Evolutionary conservation across 2,797 vertebrate genomes (phyloP).

Genomic region (Karalla daura): DNA sequence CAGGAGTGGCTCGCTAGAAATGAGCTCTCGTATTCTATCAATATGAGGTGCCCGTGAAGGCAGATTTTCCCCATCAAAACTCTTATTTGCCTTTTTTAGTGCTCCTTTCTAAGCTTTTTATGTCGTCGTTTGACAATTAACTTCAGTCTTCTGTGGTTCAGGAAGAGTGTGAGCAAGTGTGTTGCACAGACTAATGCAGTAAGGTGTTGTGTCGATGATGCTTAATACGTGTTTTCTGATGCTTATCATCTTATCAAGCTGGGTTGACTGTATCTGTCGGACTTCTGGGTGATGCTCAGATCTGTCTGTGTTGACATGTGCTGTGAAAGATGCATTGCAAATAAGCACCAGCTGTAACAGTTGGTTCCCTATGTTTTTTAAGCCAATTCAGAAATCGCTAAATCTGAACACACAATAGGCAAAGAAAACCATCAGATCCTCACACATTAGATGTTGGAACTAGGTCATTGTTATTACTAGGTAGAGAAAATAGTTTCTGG

Average conservation of each 20-base stretch:
- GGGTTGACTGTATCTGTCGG: neutral
- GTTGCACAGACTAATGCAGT: neutral
- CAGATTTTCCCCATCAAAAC: slow-evolving; percentile 27
- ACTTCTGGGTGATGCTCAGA: neutral
- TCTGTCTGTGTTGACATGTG: slow-evolving; percentile 8
- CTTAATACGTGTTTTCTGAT: slow-evolving; percentile 1
- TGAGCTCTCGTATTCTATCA: slow-evolving; percentile 38
- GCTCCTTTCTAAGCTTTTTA: slow-evolving; percentile 18
- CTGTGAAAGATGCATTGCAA: slow-evolving; percentile 17
- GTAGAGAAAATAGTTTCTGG: neutral
- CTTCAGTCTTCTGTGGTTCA: slow-evolving; percentile 23
- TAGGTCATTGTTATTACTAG: no score
- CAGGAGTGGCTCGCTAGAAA: slow-evolving; percentile 11
- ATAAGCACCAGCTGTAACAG: slow-evolving; percentile 29
- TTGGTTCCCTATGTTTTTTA: slow-evolving; percentile 6
- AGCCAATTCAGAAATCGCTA: neutral
- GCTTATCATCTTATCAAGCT: neutral
- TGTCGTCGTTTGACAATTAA: slow-evolving; percentile 32
- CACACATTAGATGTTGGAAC: neutral
- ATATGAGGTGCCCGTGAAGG: slow-evolving; percentile 47
- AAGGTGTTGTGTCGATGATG: neutral
- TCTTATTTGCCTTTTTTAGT: slow-evolving; percentile 10
- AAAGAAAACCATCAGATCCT: neutral
- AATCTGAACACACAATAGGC: neutral
- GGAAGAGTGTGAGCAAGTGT: no score